Evolutionary conservation across 1,140 invertebrate species (phyloP).

Genomic region (Acromyrmex echinatior): DNA sequence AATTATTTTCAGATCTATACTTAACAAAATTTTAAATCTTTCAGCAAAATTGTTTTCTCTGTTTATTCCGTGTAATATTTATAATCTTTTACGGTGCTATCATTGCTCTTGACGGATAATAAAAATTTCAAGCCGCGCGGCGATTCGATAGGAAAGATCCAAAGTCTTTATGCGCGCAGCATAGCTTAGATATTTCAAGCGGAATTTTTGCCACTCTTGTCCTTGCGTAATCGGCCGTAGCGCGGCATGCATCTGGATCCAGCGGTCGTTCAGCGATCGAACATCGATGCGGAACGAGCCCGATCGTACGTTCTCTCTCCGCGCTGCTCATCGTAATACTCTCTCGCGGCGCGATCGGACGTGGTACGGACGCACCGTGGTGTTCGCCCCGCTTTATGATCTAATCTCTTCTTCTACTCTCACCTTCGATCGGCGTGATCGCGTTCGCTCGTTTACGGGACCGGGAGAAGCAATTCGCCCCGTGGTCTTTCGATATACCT

Average conservation of each 20-base stretch:
- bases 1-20: too few relatives aligned
- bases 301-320: conserved; percentile 19
- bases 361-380: conserved; percentile 27
- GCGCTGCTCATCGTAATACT: conserved; percentile 25
- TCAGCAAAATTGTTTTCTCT: too few relatives aligned
- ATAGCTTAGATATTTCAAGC: background rate
- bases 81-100: background rate
- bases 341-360: conserved; percentile 21
- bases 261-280: conserved; percentile 20
- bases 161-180: background rate
- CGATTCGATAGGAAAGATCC: background rate
- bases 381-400: conserved; percentile 65
- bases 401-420: conserved; percentile 51
- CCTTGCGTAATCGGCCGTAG: conserved; percentile 56
- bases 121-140: background rate
- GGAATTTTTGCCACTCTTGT: conserved; percentile 40
- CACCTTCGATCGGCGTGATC: conserved; percentile 48
- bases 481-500: conserved; percentile 62
- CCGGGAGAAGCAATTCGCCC: conserved; percentile 39
- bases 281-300: conserved; percentile 43
- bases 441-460: conserved; percentile 42
- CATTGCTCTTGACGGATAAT: background rate
- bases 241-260: conserved; percentile 48
- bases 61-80: too few relatives aligned
- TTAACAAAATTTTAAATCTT: too few relatives aligned